These are phyloP conservation scores for Pelobates cultripes DNA, from an alignment of 2,797 vertebrate species.

Conservation along the genomic window DNA sequence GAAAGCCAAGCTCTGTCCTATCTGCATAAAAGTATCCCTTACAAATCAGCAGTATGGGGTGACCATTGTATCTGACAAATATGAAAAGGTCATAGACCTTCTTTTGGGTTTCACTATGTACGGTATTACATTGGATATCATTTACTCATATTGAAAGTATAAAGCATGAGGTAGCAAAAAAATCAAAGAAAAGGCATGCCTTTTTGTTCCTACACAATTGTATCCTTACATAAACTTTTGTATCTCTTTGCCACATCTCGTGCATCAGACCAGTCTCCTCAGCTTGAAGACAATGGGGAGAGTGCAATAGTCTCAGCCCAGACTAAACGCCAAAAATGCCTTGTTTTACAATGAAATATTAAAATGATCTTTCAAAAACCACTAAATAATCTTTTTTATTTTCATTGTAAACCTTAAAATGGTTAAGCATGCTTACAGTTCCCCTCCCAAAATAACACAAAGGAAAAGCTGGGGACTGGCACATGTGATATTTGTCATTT, in stretches of 20 bases:
- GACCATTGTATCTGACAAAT: too few species aligned
- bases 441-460: conserved; percentile 6
- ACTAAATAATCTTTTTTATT: too few species aligned
- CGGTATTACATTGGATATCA: not conserved
- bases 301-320: not conserved
- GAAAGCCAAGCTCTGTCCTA: not conserved
- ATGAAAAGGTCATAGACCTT: not conserved
- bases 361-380: too few species aligned
- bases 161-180: not conserved
- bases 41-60: not conserved
- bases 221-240: conserved; percentile 54
- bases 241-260: not conserved
- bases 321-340: not conserved
- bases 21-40: not conserved
- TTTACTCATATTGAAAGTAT: not conserved
- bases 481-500: conserved; percentile 18
- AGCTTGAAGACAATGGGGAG: not conserved
- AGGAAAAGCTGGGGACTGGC: conserved; percentile 4
- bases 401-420: too few species aligned
- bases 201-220: not conserved
- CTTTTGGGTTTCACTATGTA: not conserved
- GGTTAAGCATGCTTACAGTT: not conserved
- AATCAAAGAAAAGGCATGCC: not conserved
- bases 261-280: not conserved
- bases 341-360: too few species aligned